Conservation (phyloP, 35 echinoderm and acorn worm species). For the Hemicentrotus pulcherrimus region DNA sequence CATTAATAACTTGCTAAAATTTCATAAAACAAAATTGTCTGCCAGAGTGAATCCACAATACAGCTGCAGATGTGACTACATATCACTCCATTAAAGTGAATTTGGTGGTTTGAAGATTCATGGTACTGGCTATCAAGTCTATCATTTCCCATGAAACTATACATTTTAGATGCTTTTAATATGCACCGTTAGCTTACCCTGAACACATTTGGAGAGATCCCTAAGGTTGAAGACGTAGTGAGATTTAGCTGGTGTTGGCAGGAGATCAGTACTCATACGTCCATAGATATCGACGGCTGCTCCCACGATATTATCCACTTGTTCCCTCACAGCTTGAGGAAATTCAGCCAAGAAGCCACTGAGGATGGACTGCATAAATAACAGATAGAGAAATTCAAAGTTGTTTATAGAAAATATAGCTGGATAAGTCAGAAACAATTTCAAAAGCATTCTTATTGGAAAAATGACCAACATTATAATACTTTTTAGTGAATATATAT, state of each 20-base stretch:
- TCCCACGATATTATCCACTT: conserved; percentile 80
- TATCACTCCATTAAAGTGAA: too few relatives aligned
- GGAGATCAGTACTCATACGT: conserved; percentile 94
- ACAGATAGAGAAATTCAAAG: not conserved
- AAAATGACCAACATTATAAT: not conserved
- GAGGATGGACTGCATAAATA: conserved; percentile 78
- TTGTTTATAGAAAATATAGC: not conserved
- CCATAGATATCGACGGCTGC: conserved; percentile 97
- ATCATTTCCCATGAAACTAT: not conserved
- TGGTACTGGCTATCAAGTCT: too few relatives aligned
- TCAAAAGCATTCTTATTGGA: not conserved
- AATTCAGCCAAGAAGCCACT: conserved; percentile 97
- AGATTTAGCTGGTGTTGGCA: conserved; percentile 95
- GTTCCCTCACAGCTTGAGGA: conserved; percentile 72
- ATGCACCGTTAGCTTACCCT: conserved; percentile 63
- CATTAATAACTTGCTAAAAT: too few relatives aligned
- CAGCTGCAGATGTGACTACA: too few relatives aligned
- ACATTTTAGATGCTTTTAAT: not conserved
- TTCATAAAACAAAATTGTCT: too few relatives aligned
- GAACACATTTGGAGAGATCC: conserved; percentile 96
- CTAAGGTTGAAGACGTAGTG: conserved; percentile 97
- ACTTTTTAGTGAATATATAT: too few relatives aligned
- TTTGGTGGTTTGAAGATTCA: too few relatives aligned
- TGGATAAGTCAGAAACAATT: not conserved
- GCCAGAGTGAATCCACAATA: too few relatives aligned